A percentile compares a stretch with the other conserved stretches of the same genome.
phyloP scores from a whole-genome alignment of 2,113 vertebrate species.

The Paraplagusia blochii region DNA sequence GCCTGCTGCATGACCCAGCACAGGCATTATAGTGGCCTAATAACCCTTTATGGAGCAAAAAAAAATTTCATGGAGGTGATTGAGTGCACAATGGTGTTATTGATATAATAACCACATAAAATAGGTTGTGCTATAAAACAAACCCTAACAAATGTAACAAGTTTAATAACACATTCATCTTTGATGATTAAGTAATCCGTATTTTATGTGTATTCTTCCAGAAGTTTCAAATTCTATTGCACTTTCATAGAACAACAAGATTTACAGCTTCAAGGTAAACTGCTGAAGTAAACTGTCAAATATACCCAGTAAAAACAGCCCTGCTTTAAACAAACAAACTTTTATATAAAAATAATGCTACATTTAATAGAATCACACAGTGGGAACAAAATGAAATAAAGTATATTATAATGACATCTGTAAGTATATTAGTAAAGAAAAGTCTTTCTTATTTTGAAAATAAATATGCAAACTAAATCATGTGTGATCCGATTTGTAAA shows the following conservation, averaged over 20 bases:
- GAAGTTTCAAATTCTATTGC: background rate
- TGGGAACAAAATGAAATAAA: no score
- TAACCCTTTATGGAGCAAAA: conserved; percentile 38
- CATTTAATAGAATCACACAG: no score
- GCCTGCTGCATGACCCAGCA: conserved; percentile 14
- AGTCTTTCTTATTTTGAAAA: no score
- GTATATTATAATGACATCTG: no score
- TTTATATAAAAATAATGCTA: background rate
- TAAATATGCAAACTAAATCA: no score
- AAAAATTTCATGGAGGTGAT: conserved; percentile 23
- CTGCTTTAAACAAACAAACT: background rate
- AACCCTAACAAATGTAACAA: background rate
- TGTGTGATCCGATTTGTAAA: no score
- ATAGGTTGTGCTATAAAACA: no score
- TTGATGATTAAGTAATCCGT: background rate
- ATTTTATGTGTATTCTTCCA: background rate
- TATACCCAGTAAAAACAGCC: background rate
- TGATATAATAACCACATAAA: no score
- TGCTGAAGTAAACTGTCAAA: background rate
- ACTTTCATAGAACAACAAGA: background rate
- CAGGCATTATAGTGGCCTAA: conserved; percentile 37
- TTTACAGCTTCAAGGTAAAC: conserved; percentile 12
- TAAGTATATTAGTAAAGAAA: no score
- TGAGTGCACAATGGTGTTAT: conserved; percentile 2
- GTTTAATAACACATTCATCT: background rate